These are phyloP conservation scores for Noctua comes DNA, from an alignment of 2,888 invertebrate species.

Conservation along the genomic window DNA sequence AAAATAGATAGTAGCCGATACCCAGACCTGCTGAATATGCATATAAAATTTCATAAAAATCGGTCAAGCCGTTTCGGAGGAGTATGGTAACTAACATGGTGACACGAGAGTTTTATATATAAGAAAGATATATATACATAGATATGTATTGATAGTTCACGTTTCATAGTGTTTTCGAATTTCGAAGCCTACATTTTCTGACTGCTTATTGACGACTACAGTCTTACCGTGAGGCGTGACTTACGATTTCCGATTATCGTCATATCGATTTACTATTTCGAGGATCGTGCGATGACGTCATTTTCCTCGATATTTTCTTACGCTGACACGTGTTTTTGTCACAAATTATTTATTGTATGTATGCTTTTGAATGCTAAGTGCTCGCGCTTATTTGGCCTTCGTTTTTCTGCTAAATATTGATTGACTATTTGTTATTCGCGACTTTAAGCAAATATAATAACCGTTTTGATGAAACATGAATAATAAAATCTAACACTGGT, in stretches of 20 bases:
- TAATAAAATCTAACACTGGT: neutral
- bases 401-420: conserved; percentile 13
- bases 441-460: conserved; percentile 7
- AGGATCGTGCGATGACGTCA: conserved; percentile 21
- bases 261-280: conserved; percentile 17
- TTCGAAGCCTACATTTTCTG: neutral
- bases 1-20: too few species aligned
- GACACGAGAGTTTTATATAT: too few species aligned
- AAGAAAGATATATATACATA: neutral
- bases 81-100: too few species aligned
- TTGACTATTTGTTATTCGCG: neutral
- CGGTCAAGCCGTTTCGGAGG: too few species aligned
- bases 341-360: conserved; percentile 5
- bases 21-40: too few species aligned
- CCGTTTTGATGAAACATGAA: conserved; percentile 2
- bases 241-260: conserved; percentile 36
- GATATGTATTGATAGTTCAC: neutral
- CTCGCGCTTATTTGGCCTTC: conserved; percentile 2
- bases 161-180: neutral
- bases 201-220: conserved; percentile 9
- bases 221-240: conserved; percentile 13
- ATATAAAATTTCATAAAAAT: too few species aligned
- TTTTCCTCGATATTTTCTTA: conserved; percentile 13
- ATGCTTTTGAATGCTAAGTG: conserved; percentile 5
- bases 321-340: conserved; percentile 16